Evolutionary conservation across 2,888 invertebrate species (phyloP).

Genomic region (Cephus sareptanus): DNA sequence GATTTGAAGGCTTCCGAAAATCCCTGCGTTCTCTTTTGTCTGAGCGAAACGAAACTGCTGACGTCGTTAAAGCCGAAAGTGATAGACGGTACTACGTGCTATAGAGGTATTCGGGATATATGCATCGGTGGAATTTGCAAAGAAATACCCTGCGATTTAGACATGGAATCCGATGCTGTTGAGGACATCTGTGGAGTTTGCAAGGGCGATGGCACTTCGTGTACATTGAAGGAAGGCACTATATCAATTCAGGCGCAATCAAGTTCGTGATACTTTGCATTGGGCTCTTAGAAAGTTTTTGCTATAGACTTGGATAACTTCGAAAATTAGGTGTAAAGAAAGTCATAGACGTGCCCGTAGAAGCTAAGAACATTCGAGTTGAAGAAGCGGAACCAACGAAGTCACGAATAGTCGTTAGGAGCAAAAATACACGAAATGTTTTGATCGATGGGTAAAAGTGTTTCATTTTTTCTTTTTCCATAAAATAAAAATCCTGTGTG

Average conservation of each 20-base stretch:
- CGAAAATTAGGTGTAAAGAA: constrained; percentile 35
- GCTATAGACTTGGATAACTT: background rate
- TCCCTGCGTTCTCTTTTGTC: constrained; percentile 58
- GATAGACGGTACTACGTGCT: constrained; percentile 70
- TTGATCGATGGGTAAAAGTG: constrained; percentile 66
- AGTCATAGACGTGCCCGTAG: constrained; percentile 65
- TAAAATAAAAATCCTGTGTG: constrained; percentile 11
- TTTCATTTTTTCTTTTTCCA: background rate
- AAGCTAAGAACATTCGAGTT: constrained; percentile 68
- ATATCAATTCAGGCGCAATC: constrained; percentile 59
- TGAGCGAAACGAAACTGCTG: constrained; percentile 55
- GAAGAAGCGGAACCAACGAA: constrained; percentile 68
- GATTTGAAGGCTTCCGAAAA: constrained; percentile 51
- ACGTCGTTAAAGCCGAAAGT: constrained; percentile 67
- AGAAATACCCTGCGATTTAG: constrained; percentile 70
- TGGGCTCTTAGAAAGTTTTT: too few species aligned
- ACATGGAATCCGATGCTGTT: constrained; percentile 68
- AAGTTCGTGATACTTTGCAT: constrained; percentile 28
- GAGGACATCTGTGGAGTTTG: constrained; percentile 75
- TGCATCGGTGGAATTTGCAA: constrained; percentile 70
- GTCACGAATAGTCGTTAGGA: constrained; percentile 68
- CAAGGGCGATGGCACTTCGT: constrained; percentile 73
- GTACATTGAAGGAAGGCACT: constrained; percentile 55
- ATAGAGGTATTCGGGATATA: constrained; percentile 67
- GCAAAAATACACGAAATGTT: constrained; percentile 61